These are phyloP conservation scores for Acrobasis consociella DNA, from an alignment of 2,888 invertebrate species.

Conservation along the genomic window DNA sequence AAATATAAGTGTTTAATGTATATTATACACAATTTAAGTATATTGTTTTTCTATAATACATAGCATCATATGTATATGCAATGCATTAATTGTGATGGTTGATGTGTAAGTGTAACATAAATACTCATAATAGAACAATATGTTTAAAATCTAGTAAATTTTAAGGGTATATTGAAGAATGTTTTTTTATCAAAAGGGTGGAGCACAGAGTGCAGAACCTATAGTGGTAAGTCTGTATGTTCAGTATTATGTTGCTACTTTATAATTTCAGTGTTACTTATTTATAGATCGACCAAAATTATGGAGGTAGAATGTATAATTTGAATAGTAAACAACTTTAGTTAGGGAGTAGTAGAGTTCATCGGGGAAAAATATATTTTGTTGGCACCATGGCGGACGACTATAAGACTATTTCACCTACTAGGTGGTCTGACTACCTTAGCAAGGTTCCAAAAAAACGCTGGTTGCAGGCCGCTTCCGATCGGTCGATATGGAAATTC, in stretches of 20 bases:
- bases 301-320: neutral
- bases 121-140: too few relatives aligned
- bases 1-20: neutral
- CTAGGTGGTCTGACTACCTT: too few relatives aligned
- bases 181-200: conserved; percentile 84
- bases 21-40: neutral
- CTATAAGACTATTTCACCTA: too few relatives aligned
- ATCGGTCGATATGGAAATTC: too few relatives aligned
- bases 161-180: conserved; percentile 39
- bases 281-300: conserved; percentile 15
- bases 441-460: too few relatives aligned
- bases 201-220: conserved; percentile 95
- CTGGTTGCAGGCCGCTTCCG: too few relatives aligned
- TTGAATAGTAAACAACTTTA: too few relatives aligned
- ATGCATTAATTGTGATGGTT: neutral
- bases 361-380: too few relatives aligned
- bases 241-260: conserved; percentile 48
- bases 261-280: conserved; percentile 36
- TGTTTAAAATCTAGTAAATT: neutral
- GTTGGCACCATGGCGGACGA: too few relatives aligned
- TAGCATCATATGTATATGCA: neutral
- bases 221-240: conserved; percentile 93
- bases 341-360: too few relatives aligned
- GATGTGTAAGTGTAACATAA: neutral
- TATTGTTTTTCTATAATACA: neutral